Base-by-base conservation (phyloP, 2,888 invertebrate species). In the Drosophila eohydei region DNA sequence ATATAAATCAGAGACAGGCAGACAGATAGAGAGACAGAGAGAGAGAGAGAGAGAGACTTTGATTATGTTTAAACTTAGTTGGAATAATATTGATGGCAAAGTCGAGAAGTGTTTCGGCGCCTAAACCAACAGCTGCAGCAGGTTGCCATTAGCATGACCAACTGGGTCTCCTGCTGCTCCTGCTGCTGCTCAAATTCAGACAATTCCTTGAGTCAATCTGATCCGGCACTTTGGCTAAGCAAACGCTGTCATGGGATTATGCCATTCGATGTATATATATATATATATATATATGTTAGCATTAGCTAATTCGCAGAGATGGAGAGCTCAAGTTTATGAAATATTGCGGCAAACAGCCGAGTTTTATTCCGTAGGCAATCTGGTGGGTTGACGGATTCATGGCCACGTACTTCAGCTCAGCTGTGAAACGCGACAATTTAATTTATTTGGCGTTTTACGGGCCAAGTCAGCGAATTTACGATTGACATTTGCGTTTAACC, bases 401-500 rank as follows among this genome's bases (percentile, higher is more conserved):
- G 64, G 68, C 70, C 83, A 88, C 89, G 84, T 84, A 81, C 79
- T 88, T 88, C 75, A 83, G 85, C 84, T 85, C 89, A 89, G 89
- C 89, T 89, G 84, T 73, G 81, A 83, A 77, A 78, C 81, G 84
- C 84, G 77, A 82, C 81, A 76, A 83, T 86, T 86, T 84, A 88
- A 91, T 90, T 90, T 84, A 88, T 84, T 84, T 88, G 87, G 51
- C 79, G 79, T 74, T 85, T 88, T 82, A 73, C 71, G 62, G 65
- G 52, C 87, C 72, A 86, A 84, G 84, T 84, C 84, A 81, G 83
- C 89, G 73, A 81, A 90, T 89, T 90, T 88, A 80, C 84, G 86
- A 89, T 91, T 90, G 91, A 90, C 91, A 91, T 88, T 91, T 89
- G 90, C 83, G 87, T 90, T 91, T 91, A 91, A 91, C 91, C 91